Conservation (phyloP, 2,888 invertebrate genomes). For the Acrobeloides nanus region DNA sequence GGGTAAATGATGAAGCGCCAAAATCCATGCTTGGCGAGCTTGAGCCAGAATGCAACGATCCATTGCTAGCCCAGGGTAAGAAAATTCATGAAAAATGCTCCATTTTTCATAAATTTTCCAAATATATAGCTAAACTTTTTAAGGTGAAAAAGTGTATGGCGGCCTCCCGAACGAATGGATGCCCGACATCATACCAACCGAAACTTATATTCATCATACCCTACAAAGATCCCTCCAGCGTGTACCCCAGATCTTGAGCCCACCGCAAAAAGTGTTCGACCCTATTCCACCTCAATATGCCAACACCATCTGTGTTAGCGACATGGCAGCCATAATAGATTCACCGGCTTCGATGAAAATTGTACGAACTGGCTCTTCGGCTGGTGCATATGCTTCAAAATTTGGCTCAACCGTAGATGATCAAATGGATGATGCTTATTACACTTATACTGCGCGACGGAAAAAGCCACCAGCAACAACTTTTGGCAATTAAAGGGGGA, state of each 20-base stretch:
- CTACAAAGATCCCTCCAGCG: constrained; percentile 21
- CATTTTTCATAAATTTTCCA: constrained; percentile 10
- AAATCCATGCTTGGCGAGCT: too few relatives aligned
- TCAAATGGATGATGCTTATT: constrained; percentile 45
- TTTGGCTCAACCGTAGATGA: constrained; percentile 26
- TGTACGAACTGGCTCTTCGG: not conserved
- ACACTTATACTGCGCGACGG: constrained; percentile 26
- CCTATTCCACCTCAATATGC: constrained; percentile 3
- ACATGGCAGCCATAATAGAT: too few relatives aligned
- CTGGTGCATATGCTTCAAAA: constrained; percentile 3
- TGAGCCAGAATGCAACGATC: too few relatives aligned
- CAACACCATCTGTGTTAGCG: too few relatives aligned
- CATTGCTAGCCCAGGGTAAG: too few relatives aligned
- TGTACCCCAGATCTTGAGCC: constrained; percentile 9
- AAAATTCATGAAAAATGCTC: not conserved
- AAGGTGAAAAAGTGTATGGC: constrained; percentile 7
- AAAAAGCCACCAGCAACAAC: not conserved
- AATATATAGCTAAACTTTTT: constrained; percentile 8
- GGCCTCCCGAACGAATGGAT: constrained; percentile 32
- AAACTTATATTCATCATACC: constrained; percentile 28
- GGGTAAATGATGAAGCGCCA: too few relatives aligned
- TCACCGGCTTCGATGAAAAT: too few relatives aligned
- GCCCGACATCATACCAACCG: constrained; percentile 28
- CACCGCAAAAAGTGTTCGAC: too few relatives aligned
- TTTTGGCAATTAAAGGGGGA: too few relatives aligned